phyloP scores from a whole-genome alignment of 64 coral and sea anemone genomes.

The Stylophora pistillata region DNA sequence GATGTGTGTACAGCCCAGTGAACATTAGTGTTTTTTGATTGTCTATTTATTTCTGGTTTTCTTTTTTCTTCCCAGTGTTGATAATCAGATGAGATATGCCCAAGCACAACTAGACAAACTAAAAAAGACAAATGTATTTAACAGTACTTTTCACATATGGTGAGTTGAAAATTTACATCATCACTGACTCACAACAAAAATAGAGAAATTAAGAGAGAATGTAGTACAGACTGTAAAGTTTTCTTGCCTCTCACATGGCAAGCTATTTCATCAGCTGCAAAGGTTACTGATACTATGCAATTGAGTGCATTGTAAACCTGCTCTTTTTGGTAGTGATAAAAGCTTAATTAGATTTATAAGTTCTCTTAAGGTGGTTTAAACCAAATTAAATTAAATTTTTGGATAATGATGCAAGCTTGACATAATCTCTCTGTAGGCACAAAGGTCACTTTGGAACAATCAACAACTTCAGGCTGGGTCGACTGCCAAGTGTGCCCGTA shows the following conservation, averaged over 20 bases:
- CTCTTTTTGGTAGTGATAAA: too few species aligned
- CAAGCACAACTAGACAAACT: conserved; percentile 95
- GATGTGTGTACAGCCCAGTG: too few species aligned
- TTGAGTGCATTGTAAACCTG: too few species aligned
- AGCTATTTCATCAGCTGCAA: too few species aligned
- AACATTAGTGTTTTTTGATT: background rate
- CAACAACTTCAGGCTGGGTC: conserved; percentile 97
- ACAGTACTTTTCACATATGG: conserved; percentile 99
- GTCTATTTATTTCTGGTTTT: background rate
- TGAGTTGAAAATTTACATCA: conserved; percentile 33
- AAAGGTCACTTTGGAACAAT: conserved; percentile 99
- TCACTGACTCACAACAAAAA: too few species aligned
- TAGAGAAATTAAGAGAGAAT: too few species aligned
- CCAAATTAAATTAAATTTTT: too few species aligned
- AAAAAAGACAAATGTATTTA: conserved; percentile 98
- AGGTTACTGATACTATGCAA: too few species aligned
- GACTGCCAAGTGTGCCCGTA: conserved; percentile 96
- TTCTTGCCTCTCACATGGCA: too few species aligned
- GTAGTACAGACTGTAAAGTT: too few species aligned
- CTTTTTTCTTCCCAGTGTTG: conserved; percentile 69
- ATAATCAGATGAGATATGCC: conserved; percentile 93
- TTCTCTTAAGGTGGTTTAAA: too few species aligned
- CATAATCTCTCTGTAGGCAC: conserved; percentile 57
- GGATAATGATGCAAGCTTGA: background rate
- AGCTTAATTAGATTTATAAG: too few species aligned